Evolutionary conservation across 2,797 vertebrate genomes (phyloP).

Genomic region (Lepilemur ruficaudatus): DNA sequence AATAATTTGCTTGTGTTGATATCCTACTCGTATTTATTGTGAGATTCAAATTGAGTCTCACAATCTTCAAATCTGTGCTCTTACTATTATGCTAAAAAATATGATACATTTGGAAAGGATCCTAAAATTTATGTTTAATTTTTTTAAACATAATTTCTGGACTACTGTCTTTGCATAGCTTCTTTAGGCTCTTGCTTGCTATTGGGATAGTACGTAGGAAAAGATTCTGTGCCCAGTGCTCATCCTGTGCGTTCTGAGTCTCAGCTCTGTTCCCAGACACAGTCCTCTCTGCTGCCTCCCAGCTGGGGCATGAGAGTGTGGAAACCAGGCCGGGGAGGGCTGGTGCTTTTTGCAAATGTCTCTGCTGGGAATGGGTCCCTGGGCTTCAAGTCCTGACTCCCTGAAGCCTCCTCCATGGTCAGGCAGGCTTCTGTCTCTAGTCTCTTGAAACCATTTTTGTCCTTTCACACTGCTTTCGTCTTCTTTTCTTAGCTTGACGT

Average conservation of each 20-base stretch:
- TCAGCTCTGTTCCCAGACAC: slow-evolving; percentile 17
- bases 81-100: neutral
- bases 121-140: neutral
- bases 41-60: neutral
- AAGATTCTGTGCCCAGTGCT: neutral
- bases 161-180: neutral
- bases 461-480: neutral
- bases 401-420: neutral
- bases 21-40: neutral
- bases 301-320: neutral
- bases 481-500: neutral
- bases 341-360: slow-evolving; percentile 27
- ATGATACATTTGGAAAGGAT: slow-evolving; percentile 20
- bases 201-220: neutral
- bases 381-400: neutral
- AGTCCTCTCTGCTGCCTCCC: slow-evolving; percentile 38
- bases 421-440: neutral
- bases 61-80: neutral
- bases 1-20: neutral
- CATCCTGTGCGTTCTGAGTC: neutral
- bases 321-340: slow-evolving; percentile 33
- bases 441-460: neutral
- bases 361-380: neutral
- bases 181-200: neutral
- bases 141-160: neutral